Percentiles rank a stretch among this genome's conserved stretches.
Evolutionary conservation across 1,140 invertebrate genomes (phyloP).

Genomic region (Cydia fagiglandana): DNA sequence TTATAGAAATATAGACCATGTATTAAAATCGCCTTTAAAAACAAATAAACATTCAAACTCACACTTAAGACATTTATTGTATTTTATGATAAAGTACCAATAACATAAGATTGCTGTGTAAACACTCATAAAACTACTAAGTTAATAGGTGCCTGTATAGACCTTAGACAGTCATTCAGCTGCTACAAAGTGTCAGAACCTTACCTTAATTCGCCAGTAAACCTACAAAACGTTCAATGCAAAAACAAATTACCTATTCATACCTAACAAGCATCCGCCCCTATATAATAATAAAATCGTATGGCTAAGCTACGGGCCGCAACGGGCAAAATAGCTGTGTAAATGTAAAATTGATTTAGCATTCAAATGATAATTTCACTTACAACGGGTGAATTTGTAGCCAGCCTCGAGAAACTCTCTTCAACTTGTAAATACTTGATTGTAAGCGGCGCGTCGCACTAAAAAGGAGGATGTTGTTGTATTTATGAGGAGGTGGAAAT

Average conservation of each 20-base stretch:
- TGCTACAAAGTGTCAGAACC: slow-evolving; percentile 26
- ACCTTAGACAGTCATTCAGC: slow-evolving; percentile 10
- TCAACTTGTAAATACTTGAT: slow-evolving; percentile 42
- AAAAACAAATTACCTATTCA: slow-evolving; percentile 39
- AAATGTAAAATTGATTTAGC: slow-evolving; percentile 62
- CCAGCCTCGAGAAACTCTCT: slow-evolving; percentile 38
- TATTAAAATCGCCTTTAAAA: background rate
- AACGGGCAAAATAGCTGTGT: slow-evolving; percentile 51
- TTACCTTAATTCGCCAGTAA: slow-evolving; percentile 15
- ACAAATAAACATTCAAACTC: background rate
- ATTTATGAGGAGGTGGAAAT: background rate
- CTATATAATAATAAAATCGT: slow-evolving; percentile 50
- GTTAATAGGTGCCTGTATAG: background rate
- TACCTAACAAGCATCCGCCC: slow-evolving; percentile 36
- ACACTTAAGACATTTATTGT: slow-evolving; percentile 22
- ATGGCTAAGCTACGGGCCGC: slow-evolving; percentile 42
- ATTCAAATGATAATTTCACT: slow-evolving; percentile 64
- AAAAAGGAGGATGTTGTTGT: slow-evolving; percentile 10
- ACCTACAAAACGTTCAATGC: slow-evolving; percentile 22
- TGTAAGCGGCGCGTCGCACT: slow-evolving; percentile 33
- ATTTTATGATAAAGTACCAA: slow-evolving; percentile 33
- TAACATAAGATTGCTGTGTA: slow-evolving; percentile 33
- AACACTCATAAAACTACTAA: slow-evolving; percentile 13
- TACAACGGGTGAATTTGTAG: slow-evolving; percentile 43
- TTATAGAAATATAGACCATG: no score